Evolutionary conservation across 2,797 vertebrate species (phyloP).

Genomic region (Neostethus bicornis): DNA sequence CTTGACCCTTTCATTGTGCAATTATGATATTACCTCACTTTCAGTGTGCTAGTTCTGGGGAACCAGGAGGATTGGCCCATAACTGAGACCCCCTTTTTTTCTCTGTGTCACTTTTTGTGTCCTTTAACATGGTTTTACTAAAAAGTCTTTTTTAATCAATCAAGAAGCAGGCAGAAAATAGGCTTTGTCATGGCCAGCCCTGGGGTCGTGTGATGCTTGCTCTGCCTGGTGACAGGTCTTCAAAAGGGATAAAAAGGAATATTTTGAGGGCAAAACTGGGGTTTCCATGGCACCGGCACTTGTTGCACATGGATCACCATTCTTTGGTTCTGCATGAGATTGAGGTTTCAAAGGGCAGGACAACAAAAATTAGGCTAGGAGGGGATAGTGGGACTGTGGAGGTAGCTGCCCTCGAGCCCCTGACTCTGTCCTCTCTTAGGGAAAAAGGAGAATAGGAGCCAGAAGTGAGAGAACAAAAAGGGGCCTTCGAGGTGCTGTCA

Average conservation of each 20-base stretch:
- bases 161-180: conserved; percentile 99
- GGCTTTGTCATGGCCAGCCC: conserved; percentile 97
- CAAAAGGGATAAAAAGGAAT: conserved; percentile 90
- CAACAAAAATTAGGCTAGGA: conserved; percentile 84
- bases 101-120: conserved; percentile 86
- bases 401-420: conserved; percentile 86
- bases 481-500: conserved; percentile 80
- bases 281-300: conserved; percentile 96
- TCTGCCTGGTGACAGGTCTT: conserved; percentile 94
- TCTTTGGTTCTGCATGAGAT: conserved; percentile 84
- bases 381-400: conserved; percentile 74
- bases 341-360: conserved; percentile 83
- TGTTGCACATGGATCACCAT: conserved; percentile 87
- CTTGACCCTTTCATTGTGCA: conserved; percentile 83
- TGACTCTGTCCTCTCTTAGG: conserved; percentile 73
- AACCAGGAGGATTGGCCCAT: conserved; percentile 76
- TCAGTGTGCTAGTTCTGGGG: conserved; percentile 78
- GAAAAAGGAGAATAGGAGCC: conserved; percentile 79
- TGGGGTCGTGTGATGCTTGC: conserved; percentile 93
- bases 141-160: conserved; percentile 99
- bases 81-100: conserved; percentile 75
- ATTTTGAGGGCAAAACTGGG: conserved; percentile 89
- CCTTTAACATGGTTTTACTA: conserved; percentile 98
- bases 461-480: conserved; percentile 78
- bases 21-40: conserved; percentile 78